These are phyloP conservation scores for Drosophila insularis DNA, from an alignment of 1,140 invertebrate species.

Conservation along the genomic window DNA sequence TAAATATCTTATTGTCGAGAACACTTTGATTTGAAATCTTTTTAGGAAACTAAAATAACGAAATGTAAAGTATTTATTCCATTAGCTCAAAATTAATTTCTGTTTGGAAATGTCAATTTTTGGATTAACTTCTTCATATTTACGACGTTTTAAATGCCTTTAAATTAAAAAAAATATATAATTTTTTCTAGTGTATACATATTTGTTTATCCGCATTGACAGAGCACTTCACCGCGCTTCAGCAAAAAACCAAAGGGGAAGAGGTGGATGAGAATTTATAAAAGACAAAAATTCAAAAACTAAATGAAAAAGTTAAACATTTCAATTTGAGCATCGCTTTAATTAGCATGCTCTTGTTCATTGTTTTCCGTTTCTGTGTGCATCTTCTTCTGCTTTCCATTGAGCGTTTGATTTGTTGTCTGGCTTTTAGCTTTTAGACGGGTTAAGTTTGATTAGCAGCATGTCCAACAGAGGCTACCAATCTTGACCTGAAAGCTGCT, in stretches of 20 bases:
- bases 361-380: slow-evolving; percentile 61
- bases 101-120: too few species aligned
- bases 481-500: slow-evolving; percentile 60
- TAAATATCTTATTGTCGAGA: too few species aligned
- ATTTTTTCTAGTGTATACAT: slow-evolving; percentile 24
- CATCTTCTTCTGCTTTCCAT: slow-evolving; percentile 40
- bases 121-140: too few species aligned
- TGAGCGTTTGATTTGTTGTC: slow-evolving; percentile 56
- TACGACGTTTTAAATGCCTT: too few species aligned
- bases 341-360: slow-evolving; percentile 78
- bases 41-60: too few species aligned
- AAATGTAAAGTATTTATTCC: too few species aligned
- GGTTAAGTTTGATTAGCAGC: slow-evolving; percentile 67
- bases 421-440: slow-evolving; percentile 44
- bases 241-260: not conserved
- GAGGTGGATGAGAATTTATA: not conserved
- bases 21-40: too few species aligned
- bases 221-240: slow-evolving; percentile 48
- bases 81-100: too few species aligned
- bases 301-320: slow-evolving; percentile 73
- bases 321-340: slow-evolving; percentile 77
- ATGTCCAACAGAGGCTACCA: slow-evolving; percentile 62
- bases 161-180: too few species aligned
- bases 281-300: slow-evolving; percentile 38
- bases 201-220: slow-evolving; percentile 25